Evolutionary conservation across 2,888 invertebrate species (phyloP).

Genomic region (Cheilosia urbana): DNA sequence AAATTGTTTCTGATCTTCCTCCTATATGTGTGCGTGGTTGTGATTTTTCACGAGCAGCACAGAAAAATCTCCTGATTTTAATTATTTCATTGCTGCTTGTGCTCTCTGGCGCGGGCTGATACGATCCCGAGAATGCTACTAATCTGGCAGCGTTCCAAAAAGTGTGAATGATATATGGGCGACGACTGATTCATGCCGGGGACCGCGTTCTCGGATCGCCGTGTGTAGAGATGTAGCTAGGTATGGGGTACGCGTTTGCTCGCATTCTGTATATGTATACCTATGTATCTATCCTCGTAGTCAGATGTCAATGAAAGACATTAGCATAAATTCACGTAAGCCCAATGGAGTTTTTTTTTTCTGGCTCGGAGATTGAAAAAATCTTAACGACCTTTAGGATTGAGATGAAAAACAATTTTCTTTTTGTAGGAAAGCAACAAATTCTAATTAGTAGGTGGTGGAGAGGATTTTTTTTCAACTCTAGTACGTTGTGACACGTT

Average conservation of each 20-base stretch:
- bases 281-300: constrained; percentile 35
- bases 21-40: constrained; percentile 19
- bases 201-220: constrained; percentile 48
- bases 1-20: constrained; percentile 64
- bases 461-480: constrained; percentile 13
- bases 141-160: constrained; percentile 71
- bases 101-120: constrained; percentile 13
- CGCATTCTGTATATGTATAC: neutral
- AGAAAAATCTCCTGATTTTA: constrained; percentile 64
- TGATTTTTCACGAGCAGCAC: constrained; percentile 34
- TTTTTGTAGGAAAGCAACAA: neutral
- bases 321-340: constrained; percentile 73
- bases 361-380: constrained; percentile 45
- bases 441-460: constrained; percentile 9
- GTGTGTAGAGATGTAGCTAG: constrained; percentile 13
- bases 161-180: constrained; percentile 74
- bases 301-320: constrained; percentile 74
- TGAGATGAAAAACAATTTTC: constrained; percentile 40
- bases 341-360: constrained; percentile 49
- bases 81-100: constrained; percentile 65
- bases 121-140: constrained; percentile 68
- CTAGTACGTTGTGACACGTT: neutral
- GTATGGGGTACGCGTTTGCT: neutral
- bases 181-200: constrained; percentile 73
- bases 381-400: constrained; percentile 69